A percentile compares a stretch with the other conserved stretches of the same genome.
These are phyloP conservation scores for Schizopygopsis malacanthus DNA, from an alignment of 2,797 vertebrate species.

Conservation along the genomic window DNA sequence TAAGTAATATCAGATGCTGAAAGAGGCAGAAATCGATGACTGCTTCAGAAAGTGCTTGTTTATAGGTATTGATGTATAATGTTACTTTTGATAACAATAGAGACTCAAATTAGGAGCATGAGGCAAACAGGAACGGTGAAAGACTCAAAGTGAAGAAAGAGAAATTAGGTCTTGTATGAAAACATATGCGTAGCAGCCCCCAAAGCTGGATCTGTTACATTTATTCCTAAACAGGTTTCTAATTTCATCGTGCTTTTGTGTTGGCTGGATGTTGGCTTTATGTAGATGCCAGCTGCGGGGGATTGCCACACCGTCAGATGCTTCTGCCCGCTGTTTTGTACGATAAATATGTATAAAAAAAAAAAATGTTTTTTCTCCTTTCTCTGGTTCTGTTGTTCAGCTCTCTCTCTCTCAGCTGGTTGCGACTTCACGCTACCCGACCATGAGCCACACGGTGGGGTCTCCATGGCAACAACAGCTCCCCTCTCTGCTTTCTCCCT, in stretches of 20 bases:
- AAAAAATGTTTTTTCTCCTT: slow-evolving; percentile 4
- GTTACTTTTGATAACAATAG: slow-evolving; percentile 13
- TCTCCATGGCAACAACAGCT: slow-evolving; percentile 69
- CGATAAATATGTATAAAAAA: slow-evolving; percentile 46
- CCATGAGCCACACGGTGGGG: slow-evolving; percentile 69
- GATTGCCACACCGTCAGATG: slow-evolving; percentile 40
- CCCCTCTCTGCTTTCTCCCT: slow-evolving; percentile 71
- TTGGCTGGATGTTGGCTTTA: slow-evolving; percentile 49
- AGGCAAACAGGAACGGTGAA: neutral
- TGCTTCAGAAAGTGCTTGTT: neutral
- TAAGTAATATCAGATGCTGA: neutral
- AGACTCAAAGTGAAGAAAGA: slow-evolving; percentile 5
- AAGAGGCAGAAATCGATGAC: slow-evolving; percentile 45
- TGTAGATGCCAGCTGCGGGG: slow-evolving; percentile 41
- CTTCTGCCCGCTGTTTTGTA: slow-evolving; percentile 39
- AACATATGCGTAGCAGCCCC: slow-evolving; percentile 5
- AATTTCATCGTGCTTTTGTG: slow-evolving; percentile 50
- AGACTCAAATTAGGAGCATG: slow-evolving; percentile 5
- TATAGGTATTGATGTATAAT: slow-evolving; percentile 10
- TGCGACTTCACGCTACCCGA: slow-evolving; percentile 75
- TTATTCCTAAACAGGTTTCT: slow-evolving; percentile 47
- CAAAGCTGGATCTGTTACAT: slow-evolving; percentile 34
- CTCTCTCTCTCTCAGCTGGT: slow-evolving; percentile 89
- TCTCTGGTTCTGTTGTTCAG: slow-evolving; percentile 70
- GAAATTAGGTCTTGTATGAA: slow-evolving; percentile 35